Evolutionary conservation across 2,797 vertebrate genomes (phyloP).

Genomic region (Rhinoraja longicauda): DNA sequence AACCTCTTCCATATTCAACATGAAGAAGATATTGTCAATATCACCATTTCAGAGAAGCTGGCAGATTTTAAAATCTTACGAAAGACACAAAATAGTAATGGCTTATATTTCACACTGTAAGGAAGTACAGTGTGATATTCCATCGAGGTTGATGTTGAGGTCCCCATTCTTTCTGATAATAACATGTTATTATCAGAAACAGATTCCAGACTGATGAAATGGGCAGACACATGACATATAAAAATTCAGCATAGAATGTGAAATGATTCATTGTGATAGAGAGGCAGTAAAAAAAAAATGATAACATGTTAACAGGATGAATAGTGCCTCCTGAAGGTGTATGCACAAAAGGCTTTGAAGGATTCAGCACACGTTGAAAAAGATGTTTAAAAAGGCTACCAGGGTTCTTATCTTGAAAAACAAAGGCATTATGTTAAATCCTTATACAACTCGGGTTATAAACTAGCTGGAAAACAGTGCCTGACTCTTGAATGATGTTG

Average conservation of each 20-base stretch:
- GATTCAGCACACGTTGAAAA: too few species aligned
- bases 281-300: too few species aligned
- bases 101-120: neutral
- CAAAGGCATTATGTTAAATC: too few species aligned
- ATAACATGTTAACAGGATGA: too few species aligned
- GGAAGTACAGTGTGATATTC: neutral
- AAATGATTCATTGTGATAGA: neutral
- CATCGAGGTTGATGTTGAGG: neutral
- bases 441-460: too few species aligned
- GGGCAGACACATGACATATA: neutral
- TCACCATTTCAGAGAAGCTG: neutral
- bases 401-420: too few species aligned
- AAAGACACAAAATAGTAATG: neutral
- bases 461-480: too few species aligned
- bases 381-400: too few species aligned
- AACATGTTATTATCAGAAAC: too few species aligned
- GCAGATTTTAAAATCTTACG: neutral
- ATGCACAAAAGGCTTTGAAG: too few species aligned
- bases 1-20: neutral
- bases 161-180: neutral
- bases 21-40: neutral
- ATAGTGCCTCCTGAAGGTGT: too few species aligned
- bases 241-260: neutral
- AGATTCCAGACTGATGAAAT: neutral
- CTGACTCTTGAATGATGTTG: too few species aligned